phyloP scores from a whole-genome alignment of 2,888 invertebrate genomes.

The Agrochola macilenta region DNA sequence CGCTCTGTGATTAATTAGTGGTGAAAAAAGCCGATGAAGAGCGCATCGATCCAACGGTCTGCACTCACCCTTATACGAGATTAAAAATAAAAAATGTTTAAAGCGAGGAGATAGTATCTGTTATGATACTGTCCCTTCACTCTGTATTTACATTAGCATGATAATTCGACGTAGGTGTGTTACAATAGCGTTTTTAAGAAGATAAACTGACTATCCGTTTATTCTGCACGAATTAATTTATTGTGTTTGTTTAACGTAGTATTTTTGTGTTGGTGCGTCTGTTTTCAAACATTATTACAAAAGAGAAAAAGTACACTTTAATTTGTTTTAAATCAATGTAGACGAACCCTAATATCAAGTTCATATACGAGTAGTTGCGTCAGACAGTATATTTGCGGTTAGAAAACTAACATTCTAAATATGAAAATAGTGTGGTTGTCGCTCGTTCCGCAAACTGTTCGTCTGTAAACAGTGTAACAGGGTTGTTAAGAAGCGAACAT shows the following conservation, averaged over 20 bases:
- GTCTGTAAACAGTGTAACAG: conserved; percentile 74
- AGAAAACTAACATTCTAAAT: conserved; percentile 50
- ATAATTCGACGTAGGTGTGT: conserved; percentile 58
- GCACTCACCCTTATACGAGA: conserved; percentile 71
- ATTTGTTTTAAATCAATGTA: conserved; percentile 15
- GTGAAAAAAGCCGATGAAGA: conserved; percentile 78
- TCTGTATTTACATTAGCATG: conserved; percentile 66
- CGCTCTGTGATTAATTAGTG: conserved; percentile 85
- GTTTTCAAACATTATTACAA: conserved; percentile 17
- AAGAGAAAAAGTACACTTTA: not conserved
- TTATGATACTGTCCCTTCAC: conserved; percentile 71
- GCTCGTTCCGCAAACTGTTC: conserved; percentile 49
- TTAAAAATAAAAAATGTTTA: conserved; percentile 70
- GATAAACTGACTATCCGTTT: conserved; percentile 39
- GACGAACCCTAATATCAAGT: conserved; percentile 21
- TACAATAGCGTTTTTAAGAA: conserved; percentile 55
- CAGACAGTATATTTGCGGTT: conserved; percentile 43
- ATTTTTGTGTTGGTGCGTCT: conserved; percentile 6
- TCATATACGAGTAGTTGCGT: conserved; percentile 22
- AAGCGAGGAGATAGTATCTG: conserved; percentile 68
- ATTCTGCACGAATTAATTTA: conserved; percentile 51
- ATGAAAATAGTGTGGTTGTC: conserved; percentile 46
- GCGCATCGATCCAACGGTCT: conserved; percentile 75
- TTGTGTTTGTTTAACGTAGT: conserved; percentile 23
- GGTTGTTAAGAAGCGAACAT: conserved; percentile 78